phyloP scores from a whole-genome alignment of 2,888 invertebrate species.

The Dyspetes luteomarginatus region DNA sequence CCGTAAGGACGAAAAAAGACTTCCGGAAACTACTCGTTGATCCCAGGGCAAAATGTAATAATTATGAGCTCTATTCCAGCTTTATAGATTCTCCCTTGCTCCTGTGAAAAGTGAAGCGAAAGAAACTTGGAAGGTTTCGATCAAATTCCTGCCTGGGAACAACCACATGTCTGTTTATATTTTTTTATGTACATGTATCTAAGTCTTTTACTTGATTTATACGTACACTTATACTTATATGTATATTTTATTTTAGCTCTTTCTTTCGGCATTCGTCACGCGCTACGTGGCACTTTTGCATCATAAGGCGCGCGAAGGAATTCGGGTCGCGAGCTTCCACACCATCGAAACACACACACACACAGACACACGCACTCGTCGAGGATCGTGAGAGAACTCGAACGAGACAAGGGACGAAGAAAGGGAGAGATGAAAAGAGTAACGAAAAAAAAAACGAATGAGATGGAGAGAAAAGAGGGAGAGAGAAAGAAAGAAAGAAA shows the following conservation, averaged over 20 bases:
- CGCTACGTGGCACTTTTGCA: conserved; percentile 53
- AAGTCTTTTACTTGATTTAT: no score
- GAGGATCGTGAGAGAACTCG: conserved; percentile 64
- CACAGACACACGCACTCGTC: conserved; percentile 26
- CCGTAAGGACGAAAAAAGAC: no score
- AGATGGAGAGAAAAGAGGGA: conserved; percentile 21
- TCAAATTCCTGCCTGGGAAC: no score
- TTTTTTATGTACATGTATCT: no score
- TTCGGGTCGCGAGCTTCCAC: conserved; percentile 77
- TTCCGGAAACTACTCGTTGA: no score
- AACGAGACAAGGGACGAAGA: conserved; percentile 19
- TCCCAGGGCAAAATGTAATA: no score
- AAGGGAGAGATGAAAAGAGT: conserved; percentile 24
- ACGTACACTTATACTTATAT: neutral
- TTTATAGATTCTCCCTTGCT: no score
- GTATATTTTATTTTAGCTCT: neutral
- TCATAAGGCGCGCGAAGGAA: conserved; percentile 69
- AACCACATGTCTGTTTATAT: no score
- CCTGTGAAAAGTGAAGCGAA: no score
- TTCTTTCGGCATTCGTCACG: conserved; percentile 59
- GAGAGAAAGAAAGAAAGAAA: neutral
- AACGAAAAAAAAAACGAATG: neutral
- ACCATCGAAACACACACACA: conserved; percentile 43
- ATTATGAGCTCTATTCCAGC: no score
- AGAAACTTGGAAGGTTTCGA: no score